Conservation (phyloP, 1,140 invertebrate species). For the Mizuhopecten yessoensis region DNA sequence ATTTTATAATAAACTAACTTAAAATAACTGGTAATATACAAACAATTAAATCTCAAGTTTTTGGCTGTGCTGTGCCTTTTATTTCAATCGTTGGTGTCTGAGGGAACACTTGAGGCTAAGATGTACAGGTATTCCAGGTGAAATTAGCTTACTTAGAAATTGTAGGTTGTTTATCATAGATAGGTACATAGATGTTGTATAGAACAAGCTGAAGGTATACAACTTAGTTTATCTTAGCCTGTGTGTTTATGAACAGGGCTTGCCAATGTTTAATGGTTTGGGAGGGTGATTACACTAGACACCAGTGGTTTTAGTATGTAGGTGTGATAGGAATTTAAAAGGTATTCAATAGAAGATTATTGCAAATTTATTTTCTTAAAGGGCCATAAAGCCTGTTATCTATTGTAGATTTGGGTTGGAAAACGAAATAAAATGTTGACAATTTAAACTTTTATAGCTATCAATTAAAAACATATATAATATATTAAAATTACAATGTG, state of each 20-base stretch:
- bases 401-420: not conserved
- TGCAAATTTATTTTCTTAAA: not conserved
- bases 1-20: not conserved
- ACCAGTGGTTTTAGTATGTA: slow-evolving; percentile 17
- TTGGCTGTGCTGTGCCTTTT: not conserved
- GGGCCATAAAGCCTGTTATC: not conserved
- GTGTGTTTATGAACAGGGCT: not conserved
- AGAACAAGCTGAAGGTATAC: slow-evolving; percentile 14
- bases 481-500: too few relatives aligned
- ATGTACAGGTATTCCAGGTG: not conserved
- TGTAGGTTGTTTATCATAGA: not conserved
- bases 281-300: not conserved
- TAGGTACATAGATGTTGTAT: not conserved
- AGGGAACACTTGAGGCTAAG: not conserved
- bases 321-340: slow-evolving; percentile 2
- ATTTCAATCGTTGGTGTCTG: not conserved
- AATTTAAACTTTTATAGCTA: not conserved
- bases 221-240: not conserved
- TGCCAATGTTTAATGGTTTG: slow-evolving; percentile 38
- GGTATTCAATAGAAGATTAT: not conserved
- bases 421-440: not conserved
- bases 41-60: not conserved
- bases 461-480: too few relatives aligned
- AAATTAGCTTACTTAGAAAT: slow-evolving; percentile 27
- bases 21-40: not conserved